Evolutionary conservation across 2,888 invertebrate species (phyloP), one percentile per base, ranked within the genome.

Genomic region (Thecocarcelia acutangulata): DNA sequence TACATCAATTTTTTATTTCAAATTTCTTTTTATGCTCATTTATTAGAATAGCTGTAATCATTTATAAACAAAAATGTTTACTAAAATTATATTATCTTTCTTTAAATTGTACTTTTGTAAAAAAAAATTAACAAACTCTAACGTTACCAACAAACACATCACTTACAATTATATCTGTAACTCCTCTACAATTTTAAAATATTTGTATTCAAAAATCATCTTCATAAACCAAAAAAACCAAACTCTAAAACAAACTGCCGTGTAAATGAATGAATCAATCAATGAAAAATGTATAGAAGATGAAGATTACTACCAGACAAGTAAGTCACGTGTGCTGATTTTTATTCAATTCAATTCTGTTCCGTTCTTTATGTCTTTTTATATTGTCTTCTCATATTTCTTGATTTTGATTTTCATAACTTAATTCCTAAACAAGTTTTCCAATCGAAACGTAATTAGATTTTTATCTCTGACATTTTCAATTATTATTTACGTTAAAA

Each of bases 221-320:
- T 81, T 76, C 83, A 81, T 68, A 63, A 74, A 66, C 59, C 44
- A 42, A 75, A 42, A 75, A 83, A 83, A 63, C 77, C 83, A 83
- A 80, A 79, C 78, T 64, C 44, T 69, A 63, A 80, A 82, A 52
- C 58, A 77, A 66, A 69, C 58, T 66, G 82, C 58, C 68, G 82
- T 78, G 70, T 70, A 56, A 78, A 72, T 61, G 48, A 83, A 80
- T 75, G 56, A 75, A 61, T 61, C 28, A 42, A 59, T 72, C 69
- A 82, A 80, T 84, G 54, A 54, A 82, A 84, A 84, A 54, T 86
- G 85, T 87, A 83, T 88, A 89, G 89, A 89, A 93, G 93, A 92
- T 91, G 93, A 93, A 91, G 93, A 93, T 91, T 92, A 92, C 92
- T 92, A 92, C 89, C 92, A 92, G 90, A 88, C 93, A 93, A 93